Evolutionary conservation across 2,888 invertebrate genomes (phyloP), one percentile per base, ranked within the genome.

Genomic region (Caenorhabditis sulstoni): DNA sequence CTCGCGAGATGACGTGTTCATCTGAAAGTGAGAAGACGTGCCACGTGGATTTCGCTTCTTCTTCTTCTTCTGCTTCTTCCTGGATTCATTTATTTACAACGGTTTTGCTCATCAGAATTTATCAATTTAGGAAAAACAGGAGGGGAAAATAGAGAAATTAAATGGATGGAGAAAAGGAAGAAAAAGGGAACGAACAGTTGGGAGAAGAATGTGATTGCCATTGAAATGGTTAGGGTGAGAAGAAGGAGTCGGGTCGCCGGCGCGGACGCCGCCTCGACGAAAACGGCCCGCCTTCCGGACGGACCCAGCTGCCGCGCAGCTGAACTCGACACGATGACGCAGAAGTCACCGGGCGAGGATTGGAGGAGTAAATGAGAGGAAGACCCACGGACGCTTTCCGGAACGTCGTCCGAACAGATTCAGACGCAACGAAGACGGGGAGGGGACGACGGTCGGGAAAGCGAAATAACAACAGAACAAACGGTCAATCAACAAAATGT

Each of bases 71-170:
- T 3, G 2, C 14, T 41, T 55, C 23, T 59, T 35, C 59, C 65
- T 74, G 65, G 74, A 65, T 65, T 74, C 74, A 58, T 65, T 74
- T 65, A 65, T 66, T 74, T 74, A 65, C 74, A 65, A 58, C 41
- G 59, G 58, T 58, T 44, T 53, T 66, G 74, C 74, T 65, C 65
- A 66, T 74, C 74, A 74, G 58, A 59, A 44, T 64, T 64, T 55
- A 7, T 52, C 14, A 22, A 14, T 20, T 23, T 16, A 35, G 14
- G 39, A 16, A 20, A 37, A 29, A 37, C 20, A 44, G 44, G 29
- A 29, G 37, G 16, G 22, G 4, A 47, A 44, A 47, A 41, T 39
- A 5, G 37, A 12, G 39, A 2, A 11, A 18, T 22, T 14, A n/a
- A n/a, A n/a, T n/a, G n/a, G 41, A n/a, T 16, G 35, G 18, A 44